Base-by-base conservation (phyloP, 2,113 vertebrate species). In the Oceanodroma tethys region DNA sequence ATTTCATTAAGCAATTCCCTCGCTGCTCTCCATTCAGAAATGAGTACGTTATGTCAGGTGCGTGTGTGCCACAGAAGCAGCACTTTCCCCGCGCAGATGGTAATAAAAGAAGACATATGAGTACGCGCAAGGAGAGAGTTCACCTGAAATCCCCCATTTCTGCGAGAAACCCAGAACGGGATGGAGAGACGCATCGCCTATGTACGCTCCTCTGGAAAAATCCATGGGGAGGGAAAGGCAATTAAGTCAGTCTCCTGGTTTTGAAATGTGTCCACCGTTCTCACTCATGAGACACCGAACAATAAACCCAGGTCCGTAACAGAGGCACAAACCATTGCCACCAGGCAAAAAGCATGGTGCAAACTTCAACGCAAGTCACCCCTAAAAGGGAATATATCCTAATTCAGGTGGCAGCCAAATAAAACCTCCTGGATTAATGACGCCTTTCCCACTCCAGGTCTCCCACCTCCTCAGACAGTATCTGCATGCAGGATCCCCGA, bases 1-100 rank as follows among this genome's bases (percentile, higher is more conserved):
- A 66, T 86, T 95, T 94, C 92, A 87, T 95, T 81, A 88, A 87
- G 56, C 94, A 81, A 59, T 70, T 91, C 70, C 71, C 90, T 76
- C 0, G 2, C 93, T 70, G 76, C 85, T 86, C 63, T 58, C 83
- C 18, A 6, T 79, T 81, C 68, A 68, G 86, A 60, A 91, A 38
- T 18, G 60, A 56, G 1, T 19, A 10, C 8, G 26, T 43, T 42
- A 11, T 4, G 36, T 20, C 88, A 82, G 70, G 78, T 67, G 65
- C 7, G 26, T 4, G 6, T 50, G 58, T 34, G 90, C 81, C 62
- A 42, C 8, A 9, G 81, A 26, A 78, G 59, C 66, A 60, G 67
- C 50, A 4, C n/a, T 36, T 71, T 36, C 13, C 62, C 65, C 7
- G 10, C 12, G 38, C 80, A 83, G 32, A 56, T 71, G 76, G 65